A percentile compares a stretch with the other conserved stretches of the same genome.
phyloP scores from a whole-genome alignment of 1,140 invertebrate species.

The Brachionus paranguensis region DNA sequence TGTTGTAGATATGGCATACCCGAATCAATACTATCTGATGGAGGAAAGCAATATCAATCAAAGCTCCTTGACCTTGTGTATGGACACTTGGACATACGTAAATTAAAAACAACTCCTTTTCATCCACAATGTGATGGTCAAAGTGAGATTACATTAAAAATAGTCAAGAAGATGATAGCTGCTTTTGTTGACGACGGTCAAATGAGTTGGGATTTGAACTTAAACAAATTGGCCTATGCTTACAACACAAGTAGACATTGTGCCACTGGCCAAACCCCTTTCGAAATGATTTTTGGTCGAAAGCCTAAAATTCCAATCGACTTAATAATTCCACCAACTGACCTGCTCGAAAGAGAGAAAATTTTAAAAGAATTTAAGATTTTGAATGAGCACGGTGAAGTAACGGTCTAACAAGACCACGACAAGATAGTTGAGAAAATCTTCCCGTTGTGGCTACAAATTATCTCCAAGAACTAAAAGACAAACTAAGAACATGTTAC shows the following conservation, averaged over 20 bases:
- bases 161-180: background rate
- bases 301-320: no score
- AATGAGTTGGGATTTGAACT: background rate
- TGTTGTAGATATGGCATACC: background rate
- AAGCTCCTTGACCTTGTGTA: background rate
- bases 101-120: no score
- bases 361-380: background rate
- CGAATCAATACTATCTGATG: background rate
- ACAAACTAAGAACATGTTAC: background rate
- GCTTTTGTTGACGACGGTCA: background rate
- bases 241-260: background rate
- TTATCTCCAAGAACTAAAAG: background rate
- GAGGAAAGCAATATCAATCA: background rate
- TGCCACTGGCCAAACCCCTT: no score
- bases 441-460: background rate
- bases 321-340: background rate
- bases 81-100: no score
- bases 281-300: no score
- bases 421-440: background rate
- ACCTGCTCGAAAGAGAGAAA: background rate
- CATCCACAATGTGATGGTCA: no score
- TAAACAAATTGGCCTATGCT: background rate
- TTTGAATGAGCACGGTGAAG: no score
- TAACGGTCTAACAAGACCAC: background rate
- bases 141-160: background rate